Conservation (phyloP, 1,140 invertebrate genomes). For the Drosophila punjabiensis region DNA sequence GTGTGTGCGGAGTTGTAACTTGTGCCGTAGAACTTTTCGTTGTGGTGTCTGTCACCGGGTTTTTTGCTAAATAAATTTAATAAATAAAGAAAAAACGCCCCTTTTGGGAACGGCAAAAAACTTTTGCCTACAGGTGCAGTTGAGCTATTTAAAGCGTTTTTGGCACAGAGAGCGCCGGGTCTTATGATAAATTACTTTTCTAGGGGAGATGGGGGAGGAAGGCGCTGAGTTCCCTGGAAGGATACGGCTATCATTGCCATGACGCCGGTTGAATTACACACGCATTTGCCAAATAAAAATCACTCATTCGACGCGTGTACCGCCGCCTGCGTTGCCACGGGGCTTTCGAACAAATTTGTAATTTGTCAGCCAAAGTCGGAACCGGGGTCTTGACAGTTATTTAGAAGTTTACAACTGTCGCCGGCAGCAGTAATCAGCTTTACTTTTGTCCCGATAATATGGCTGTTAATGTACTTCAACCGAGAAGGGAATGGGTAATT, state of each 20-base stretch:
- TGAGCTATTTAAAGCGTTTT: slow-evolving; percentile 54
- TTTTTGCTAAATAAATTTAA: slow-evolving; percentile 62
- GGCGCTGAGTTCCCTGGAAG: background rate
- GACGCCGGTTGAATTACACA: slow-evolving; percentile 75
- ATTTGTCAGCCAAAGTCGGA: slow-evolving; percentile 61
- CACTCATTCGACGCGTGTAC: slow-evolving; percentile 70
- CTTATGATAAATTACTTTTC: slow-evolving; percentile 73
- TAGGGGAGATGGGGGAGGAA: slow-evolving; percentile 8
- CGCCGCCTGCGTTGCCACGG: slow-evolving; percentile 43
- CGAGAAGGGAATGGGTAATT: slow-evolving; percentile 16
- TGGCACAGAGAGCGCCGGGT: slow-evolving; percentile 2
- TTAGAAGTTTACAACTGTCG: slow-evolving; percentile 79
- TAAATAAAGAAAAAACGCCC: slow-evolving; percentile 29
- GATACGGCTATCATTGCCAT: slow-evolving; percentile 59
- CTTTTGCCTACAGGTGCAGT: slow-evolving; percentile 26
- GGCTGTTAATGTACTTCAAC: slow-evolving; percentile 67
- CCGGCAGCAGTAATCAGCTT: slow-evolving; percentile 74
- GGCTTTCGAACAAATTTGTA: slow-evolving; percentile 52
- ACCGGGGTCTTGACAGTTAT: slow-evolving; percentile 58
- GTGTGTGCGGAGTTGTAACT: slow-evolving; percentile 11
- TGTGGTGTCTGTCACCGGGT: slow-evolving; percentile 50
- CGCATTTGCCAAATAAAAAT: slow-evolving; percentile 77
- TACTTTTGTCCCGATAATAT: slow-evolving; percentile 69
- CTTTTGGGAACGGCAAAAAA: slow-evolving; percentile 45
- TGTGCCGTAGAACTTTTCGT: slow-evolving; percentile 38